Conservation (phyloP, 2,888 invertebrate species). For the Boloria selene region DNA sequence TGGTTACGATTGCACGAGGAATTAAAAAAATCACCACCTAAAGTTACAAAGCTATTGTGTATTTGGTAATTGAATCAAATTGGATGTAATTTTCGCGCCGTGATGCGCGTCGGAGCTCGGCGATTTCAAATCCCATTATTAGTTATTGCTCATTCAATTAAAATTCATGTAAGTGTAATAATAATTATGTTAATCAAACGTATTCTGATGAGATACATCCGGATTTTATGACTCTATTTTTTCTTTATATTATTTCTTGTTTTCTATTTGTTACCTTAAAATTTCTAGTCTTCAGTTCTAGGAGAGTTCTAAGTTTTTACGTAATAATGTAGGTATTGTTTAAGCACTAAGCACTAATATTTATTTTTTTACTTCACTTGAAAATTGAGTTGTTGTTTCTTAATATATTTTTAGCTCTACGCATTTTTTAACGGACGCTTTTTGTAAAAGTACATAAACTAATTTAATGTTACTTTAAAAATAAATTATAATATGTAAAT, state of each 20-base stretch:
- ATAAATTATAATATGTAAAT: too few relatives aligned
- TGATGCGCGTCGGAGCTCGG: conserved; percentile 35
- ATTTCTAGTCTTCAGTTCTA: background rate
- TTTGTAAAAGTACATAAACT: too few relatives aligned
- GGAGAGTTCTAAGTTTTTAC: background rate
- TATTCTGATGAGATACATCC: conserved; percentile 31
- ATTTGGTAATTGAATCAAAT: conserved; percentile 39
- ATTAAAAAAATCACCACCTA: conserved; percentile 15
- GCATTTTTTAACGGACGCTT: too few relatives aligned
- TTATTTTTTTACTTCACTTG: too few relatives aligned
- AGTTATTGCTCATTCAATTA: conserved; percentile 38
- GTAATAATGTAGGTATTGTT: background rate
- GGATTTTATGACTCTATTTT: conserved; percentile 25
- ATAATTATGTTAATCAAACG: conserved; percentile 36
- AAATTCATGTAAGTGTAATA: conserved; percentile 37
- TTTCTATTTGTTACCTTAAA: background rate
- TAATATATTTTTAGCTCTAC: too few relatives aligned
- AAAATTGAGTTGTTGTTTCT: too few relatives aligned
- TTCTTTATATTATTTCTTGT: conserved; percentile 1
- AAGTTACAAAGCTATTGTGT: conserved; percentile 25
- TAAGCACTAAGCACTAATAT: too few relatives aligned
- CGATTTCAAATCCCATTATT: conserved; percentile 33
- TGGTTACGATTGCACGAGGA: background rate
- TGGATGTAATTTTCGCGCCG: conserved; percentile 38
- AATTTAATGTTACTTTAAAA: too few relatives aligned